Conservation (phyloP, 35 echinoderm and acorn worm species). For the Heliocidaris erythrogramma region DNA sequence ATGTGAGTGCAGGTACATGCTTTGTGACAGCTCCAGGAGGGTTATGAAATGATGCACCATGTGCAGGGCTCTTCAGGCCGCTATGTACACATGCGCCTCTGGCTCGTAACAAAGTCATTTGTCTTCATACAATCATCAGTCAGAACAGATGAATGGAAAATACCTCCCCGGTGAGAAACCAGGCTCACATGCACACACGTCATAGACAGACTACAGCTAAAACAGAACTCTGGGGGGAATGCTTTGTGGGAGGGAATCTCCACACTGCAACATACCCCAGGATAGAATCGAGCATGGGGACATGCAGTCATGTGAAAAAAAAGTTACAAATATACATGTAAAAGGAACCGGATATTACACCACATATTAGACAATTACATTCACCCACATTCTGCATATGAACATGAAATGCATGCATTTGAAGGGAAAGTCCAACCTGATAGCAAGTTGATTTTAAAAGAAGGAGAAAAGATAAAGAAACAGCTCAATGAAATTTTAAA, state of each 20-base stretch:
- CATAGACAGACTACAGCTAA: neutral
- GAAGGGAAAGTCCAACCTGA: too few relatives aligned
- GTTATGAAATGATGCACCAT: neutral
- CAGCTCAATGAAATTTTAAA: too few relatives aligned
- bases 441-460: too few relatives aligned
- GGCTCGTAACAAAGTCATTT: neutral
- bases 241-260: neutral
- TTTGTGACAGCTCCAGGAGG: neutral
- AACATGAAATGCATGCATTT: too few relatives aligned
- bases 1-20: neutral
- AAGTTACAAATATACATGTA: too few relatives aligned
- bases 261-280: neutral
- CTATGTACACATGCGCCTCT: neutral
- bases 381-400: too few relatives aligned
- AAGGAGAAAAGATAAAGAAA: too few relatives aligned
- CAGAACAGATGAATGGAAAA: neutral
- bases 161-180: neutral
- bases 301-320: neutral
- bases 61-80: neutral
- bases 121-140: slow-evolving; percentile 17
- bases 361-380: too few relatives aligned
- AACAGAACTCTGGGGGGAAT: neutral
- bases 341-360: too few relatives aligned
- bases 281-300: neutral
- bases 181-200: neutral